Base-by-base conservation (phyloP, 2,888 invertebrate genomes). In the Trisateles emortualis region DNA sequence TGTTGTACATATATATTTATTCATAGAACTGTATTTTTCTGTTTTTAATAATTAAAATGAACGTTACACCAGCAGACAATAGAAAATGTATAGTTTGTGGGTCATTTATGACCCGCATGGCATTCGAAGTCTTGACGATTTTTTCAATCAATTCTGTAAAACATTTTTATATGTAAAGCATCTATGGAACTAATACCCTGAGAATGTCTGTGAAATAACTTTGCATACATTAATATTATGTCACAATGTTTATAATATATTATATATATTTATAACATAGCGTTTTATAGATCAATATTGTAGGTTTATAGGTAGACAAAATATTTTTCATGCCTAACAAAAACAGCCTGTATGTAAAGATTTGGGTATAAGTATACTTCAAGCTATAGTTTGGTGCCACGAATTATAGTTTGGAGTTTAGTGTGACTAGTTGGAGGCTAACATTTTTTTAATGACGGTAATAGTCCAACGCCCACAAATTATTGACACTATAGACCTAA, bases 201-300 rank as follows among this genome's bases (percentile, higher is more conserved):
- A 36, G 30, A 52, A 42, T 51, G 62, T 66, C 48, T 66, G 56
- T 54, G 11, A 56, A 52, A 59, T 52, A 54, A 53, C 41, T 56
- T 61, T 58, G 59, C 62, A 40, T 49, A 55, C 41, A 36, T 45
- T 52, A 56, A 59, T 57, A 48, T 8, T 60, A 54, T 61, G 56
- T 66, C 68, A 52, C 60, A 64, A 70, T 69, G 63, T 72, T 65
- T 70, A 74, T 70, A 71, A 58, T 71, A 70, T 64, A 64, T 59
- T 51, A 59, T 68, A 68, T 63, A 71, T 74, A 67, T 64, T 64
- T 53, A 64, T 26, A 59, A 68, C 65, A 68, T 72, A 73, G 59
- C 59, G 54, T 72, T 77, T 78, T 74, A 79, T 77, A 77, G 72
- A 64, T 45, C 46, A 57, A 64, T 59, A 65, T 50, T 52, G 52